Evolutionary conservation across 2,888 invertebrate species (phyloP).

Genomic region (Ecliptopera silaceata): DNA sequence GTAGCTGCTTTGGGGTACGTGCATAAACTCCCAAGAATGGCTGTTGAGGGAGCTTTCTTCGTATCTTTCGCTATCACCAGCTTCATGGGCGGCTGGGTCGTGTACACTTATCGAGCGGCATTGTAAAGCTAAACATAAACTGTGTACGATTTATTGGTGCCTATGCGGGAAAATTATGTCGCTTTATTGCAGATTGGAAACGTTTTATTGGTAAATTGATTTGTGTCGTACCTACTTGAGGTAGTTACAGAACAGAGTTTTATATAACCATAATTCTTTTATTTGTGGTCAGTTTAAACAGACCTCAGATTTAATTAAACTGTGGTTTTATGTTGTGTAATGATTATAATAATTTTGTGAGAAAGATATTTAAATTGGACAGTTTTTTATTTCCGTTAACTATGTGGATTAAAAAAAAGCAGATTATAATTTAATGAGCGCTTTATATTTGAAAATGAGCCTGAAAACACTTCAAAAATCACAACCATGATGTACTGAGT

Average conservation of each 20-base stretch:
- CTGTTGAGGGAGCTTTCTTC: slow-evolving; percentile 47
- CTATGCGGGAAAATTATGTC: slow-evolving; percentile 12
- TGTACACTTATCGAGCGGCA: slow-evolving; percentile 42
- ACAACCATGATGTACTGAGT: neutral
- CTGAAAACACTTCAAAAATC: no score
- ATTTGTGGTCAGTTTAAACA: no score
- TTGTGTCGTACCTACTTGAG: slow-evolving; percentile 1
- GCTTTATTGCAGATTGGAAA: slow-evolving; percentile 19
- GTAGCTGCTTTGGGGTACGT: slow-evolving; percentile 50
- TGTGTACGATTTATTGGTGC: slow-evolving; percentile 19
- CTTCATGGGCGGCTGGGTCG: slow-evolving; percentile 53
- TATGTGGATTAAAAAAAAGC: no score
- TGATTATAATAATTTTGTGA: no score
- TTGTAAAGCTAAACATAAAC: neutral
- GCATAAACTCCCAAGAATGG: slow-evolving; percentile 38
- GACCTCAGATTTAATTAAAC: no score
- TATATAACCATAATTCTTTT: no score
- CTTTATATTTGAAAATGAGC: no score
- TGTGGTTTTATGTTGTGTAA: no score
- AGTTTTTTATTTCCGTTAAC: no score
- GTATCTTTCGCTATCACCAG: slow-evolving; percentile 51
- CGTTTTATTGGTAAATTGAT: slow-evolving; percentile 16
- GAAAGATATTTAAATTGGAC: no score
- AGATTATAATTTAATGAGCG: no score
- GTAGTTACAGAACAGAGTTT: neutral